Percentiles rank a stretch among this genome's conserved stretches.
phyloP scores from a whole-genome alignment of 2,888 invertebrate species.

The Xestoiulus laeticollis region DNA sequence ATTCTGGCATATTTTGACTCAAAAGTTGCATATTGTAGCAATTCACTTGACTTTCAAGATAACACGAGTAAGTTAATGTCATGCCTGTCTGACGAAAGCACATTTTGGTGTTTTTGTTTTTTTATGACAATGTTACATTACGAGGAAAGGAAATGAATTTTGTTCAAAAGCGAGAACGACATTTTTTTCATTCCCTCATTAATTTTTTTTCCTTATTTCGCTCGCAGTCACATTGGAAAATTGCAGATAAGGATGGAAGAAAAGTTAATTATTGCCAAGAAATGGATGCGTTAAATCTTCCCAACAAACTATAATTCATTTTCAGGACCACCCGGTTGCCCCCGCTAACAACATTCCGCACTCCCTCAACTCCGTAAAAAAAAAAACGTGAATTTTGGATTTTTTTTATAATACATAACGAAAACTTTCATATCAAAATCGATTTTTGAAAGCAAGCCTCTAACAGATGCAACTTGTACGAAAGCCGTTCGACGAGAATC shows the following conservation, averaged over 20 bases:
- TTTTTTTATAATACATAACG: neutral
- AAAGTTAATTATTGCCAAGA: neutral
- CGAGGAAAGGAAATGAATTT: neutral
- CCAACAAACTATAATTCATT: neutral
- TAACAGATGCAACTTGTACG: no score
- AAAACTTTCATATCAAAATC: neutral
- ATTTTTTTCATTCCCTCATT: no score
- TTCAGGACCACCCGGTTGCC: no score
- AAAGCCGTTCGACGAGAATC: no score
- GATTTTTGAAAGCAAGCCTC: neutral
- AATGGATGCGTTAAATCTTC: neutral
- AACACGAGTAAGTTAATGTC: no score
- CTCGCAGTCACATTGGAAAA: neutral
- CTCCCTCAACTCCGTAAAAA: no score
- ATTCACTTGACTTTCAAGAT: no score
- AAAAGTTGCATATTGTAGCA: no score
- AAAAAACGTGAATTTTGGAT: constrained; percentile 24
- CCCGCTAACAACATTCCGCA: neutral
- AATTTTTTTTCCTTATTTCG: neutral
- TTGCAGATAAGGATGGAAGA: constrained; percentile 11
- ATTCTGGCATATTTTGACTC: no score
- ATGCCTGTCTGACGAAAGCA: neutral
- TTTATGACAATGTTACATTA: neutral
- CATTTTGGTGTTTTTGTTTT: neutral
- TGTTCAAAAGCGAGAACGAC: no score